phyloP scores from a whole-genome alignment of 1,140 invertebrate species.

The Diprion similis region DNA sequence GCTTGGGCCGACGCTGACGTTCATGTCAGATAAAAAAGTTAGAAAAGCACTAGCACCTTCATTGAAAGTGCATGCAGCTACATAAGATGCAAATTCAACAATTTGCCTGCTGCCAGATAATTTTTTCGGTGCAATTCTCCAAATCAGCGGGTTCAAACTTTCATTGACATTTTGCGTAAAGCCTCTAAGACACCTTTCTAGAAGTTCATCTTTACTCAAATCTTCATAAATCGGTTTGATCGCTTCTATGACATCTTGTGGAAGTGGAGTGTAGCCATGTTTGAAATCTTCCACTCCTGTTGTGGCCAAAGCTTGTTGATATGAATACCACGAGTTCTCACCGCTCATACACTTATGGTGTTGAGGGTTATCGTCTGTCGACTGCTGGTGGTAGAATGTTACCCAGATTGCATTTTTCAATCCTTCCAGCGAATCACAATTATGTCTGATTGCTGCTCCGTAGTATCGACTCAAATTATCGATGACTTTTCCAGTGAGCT shows the following conservation, averaged over 20 bases:
- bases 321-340: slow-evolving; percentile 30
- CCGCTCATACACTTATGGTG: slow-evolving; percentile 25
- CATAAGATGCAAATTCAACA: slow-evolving; percentile 18
- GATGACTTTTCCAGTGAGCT: slow-evolving; percentile 37
- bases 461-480: slow-evolving; percentile 38
- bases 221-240: slow-evolving; percentile 22
- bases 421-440: slow-evolving; percentile 3
- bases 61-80: slow-evolving; percentile 20
- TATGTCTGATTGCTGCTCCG: slow-evolving; percentile 38
- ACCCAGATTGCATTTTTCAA: slow-evolving; percentile 30
- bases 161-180: slow-evolving; percentile 27
- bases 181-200: slow-evolving; percentile 23
- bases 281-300: slow-evolving; percentile 4
- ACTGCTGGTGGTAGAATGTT: slow-evolving; percentile 25
- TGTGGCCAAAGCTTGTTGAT: slow-evolving; percentile 18
- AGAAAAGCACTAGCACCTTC: slow-evolving; percentile 20
- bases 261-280: background rate
- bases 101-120: slow-evolving; percentile 20
- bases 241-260: slow-evolving; percentile 16
- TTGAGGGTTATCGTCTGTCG: slow-evolving; percentile 28
- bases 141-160: slow-evolving; percentile 27
- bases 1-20: slow-evolving; percentile 21
- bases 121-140: slow-evolving; percentile 25
- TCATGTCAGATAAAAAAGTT: slow-evolving; percentile 23
- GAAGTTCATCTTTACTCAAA: slow-evolving; percentile 17